Evolutionary conservation across 2,888 invertebrate species (phyloP), one percentile per base, ranked within the genome.

Genomic region (Branchinecta sandiegonensis): DNA sequence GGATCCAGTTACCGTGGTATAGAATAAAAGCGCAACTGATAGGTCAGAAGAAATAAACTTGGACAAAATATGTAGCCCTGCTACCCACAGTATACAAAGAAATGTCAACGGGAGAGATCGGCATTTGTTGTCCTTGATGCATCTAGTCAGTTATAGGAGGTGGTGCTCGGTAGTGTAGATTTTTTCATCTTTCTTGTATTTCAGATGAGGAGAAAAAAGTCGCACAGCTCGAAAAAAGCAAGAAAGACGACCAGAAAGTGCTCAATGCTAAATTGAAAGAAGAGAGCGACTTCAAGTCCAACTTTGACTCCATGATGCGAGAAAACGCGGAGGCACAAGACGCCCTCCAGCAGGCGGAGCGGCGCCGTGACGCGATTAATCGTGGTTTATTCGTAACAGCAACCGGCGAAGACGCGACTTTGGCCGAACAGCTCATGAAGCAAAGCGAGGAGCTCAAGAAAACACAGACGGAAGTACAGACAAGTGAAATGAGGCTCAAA

Each of bases 391-490:
- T 88, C 63, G 86, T 88, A 67, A 88, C 86, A 72, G 88, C 86
- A 17, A 85, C 86, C 71, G 91, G 91, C 0, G 83, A 85, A 74
- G 85, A 89, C 8, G 88, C 89, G 48, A 89, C 94, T 0, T 80
- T 96, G 68, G 90, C 91, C 76, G 90, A 93, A 72, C 94, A 94
- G 77, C 82, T 95, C 23, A 93, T 93, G 77, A 84, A 90, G 76
- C 85, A 87, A 73, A 84, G 83, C 67, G 83, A 87, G 0, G 85
- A 87, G 10, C 85, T 86, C 74, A 87, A 89, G 0, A 84, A 86
- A 71, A 93, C 92, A 0, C 86, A 88, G 71, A 56, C 63, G 9
- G 63, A 56, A 56, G 23, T 84, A 85, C 12, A 86, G 90, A 72
- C 87, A 88, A 72, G 86, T 17, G 82, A 84, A 69, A 90, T 91